Percentiles rank a stretch among this genome's conserved stretches.
Conservation (phyloP, 2,113 vertebrate genomes). For the Copsychus sechellarum region DNA sequence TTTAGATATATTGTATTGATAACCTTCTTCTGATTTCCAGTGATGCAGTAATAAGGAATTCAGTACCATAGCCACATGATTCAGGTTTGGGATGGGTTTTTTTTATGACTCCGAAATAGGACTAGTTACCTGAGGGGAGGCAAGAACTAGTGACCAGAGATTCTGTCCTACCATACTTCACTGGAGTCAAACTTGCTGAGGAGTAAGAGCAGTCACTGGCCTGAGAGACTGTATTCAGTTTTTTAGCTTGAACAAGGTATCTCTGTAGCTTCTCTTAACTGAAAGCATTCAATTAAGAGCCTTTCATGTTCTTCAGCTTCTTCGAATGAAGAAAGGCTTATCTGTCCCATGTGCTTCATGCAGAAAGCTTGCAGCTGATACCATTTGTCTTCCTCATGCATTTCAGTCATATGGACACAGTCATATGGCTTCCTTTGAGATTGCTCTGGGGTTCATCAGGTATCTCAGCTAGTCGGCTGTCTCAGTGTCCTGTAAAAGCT, state of each 20-base stretch:
- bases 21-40: not conserved
- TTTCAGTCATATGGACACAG: not conserved
- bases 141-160: not conserved
- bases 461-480: not conserved
- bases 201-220: not conserved
- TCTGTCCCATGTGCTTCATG: not conserved
- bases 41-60: not conserved
- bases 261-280: not conserved
- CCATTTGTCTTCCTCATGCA: not conserved
- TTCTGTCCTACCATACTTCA: not conserved
- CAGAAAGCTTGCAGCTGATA: not conserved
- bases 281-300: not conserved
- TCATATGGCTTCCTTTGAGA: not conserved
- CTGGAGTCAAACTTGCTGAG: not conserved
- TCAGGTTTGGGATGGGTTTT: not conserved
- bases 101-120: not conserved
- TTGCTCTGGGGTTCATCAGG: not conserved
- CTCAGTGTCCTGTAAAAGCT: not conserved
- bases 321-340: not conserved
- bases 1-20: not conserved
- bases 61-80: not conserved
- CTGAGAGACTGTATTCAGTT: not conserved
- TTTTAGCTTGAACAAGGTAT: not conserved
- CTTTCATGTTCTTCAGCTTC: not conserved
- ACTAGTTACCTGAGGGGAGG: not conserved